phyloP scores from a whole-genome alignment of 2,113 vertebrate species.

The Glaucidium brasilianum region DNA sequence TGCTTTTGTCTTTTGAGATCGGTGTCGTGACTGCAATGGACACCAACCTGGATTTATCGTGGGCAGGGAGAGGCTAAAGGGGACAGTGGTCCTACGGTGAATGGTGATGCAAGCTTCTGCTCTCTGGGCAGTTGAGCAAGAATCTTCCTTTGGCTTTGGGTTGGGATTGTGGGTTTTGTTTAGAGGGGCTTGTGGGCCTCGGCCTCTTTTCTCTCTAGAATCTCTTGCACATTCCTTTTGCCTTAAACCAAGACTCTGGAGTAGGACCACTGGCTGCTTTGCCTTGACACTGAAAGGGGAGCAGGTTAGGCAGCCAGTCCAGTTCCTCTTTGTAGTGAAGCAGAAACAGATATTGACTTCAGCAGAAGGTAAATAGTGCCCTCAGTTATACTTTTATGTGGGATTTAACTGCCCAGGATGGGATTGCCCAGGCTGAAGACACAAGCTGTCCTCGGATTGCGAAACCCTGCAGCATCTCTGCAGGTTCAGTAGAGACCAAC shows the following conservation, averaged over 20 bases:
- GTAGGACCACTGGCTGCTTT: background rate
- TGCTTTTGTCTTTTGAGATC: background rate
- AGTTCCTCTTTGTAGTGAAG: background rate
- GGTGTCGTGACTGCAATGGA: fast-evolving
- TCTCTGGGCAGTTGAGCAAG: background rate
- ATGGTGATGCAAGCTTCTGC: background rate
- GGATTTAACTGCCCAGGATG: background rate
- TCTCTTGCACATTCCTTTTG: background rate
- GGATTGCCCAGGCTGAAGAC: background rate
- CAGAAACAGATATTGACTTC: background rate
- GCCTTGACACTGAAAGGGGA: background rate
- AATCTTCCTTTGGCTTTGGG: background rate
- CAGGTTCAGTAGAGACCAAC: background rate
- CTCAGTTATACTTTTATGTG: fast-evolving
- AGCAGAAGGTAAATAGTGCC: background rate
- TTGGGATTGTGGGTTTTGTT: background rate
- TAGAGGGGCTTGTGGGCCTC: background rate
- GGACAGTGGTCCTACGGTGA: fast-evolving
- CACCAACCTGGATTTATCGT: background rate
- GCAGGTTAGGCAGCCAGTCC: background rate
- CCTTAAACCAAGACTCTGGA: background rate
- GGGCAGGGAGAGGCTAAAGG: background rate
- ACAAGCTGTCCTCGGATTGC: background rate
- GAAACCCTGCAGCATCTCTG: background rate
- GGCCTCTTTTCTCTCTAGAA: background rate